Percentiles rank a stretch among this genome's conserved stretches.
These are phyloP conservation scores for Pogonomyrmex barbatus DNA, from an alignment of 1,140 invertebrate species.

Conservation along the genomic window DNA sequence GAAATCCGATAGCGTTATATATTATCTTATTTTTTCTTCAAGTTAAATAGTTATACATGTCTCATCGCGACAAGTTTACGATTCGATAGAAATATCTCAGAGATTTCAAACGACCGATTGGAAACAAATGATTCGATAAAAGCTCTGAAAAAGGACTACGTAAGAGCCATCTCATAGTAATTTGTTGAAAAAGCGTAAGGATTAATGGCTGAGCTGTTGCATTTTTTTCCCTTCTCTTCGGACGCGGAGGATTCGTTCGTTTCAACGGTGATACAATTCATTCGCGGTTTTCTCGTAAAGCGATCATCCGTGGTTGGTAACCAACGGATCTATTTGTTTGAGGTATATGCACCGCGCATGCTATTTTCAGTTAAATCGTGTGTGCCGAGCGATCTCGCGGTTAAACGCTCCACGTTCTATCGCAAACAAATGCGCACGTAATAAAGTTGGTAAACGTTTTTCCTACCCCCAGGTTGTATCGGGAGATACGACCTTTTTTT, in stretches of 20 bases:
- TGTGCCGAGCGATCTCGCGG: constrained; percentile 35
- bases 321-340: constrained; percentile 52
- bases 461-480: constrained; percentile 5
- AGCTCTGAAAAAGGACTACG: neutral
- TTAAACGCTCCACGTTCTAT: constrained; percentile 63
- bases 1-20: neutral
- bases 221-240: neutral
- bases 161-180: neutral
- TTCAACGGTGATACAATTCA: constrained; percentile 21
- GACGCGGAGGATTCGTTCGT: neutral
- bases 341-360: constrained; percentile 31
- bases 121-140: neutral
- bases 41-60: neutral
- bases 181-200: neutral
- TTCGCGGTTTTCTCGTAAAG: constrained; percentile 54
- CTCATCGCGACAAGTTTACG: neutral
- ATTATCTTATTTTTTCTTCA: neutral
- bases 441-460: constrained; percentile 60
- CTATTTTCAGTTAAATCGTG: constrained; percentile 51
- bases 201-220: constrained; percentile 29
- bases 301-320: constrained; percentile 54
- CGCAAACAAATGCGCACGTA: constrained; percentile 64
- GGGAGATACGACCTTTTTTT: constrained; percentile 47
- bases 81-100: neutral
- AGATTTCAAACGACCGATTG: constrained; percentile 10